A percentile compares a stretch with the other conserved stretches of the same genome.
Evolutionary conservation across 2,797 vertebrate species (phyloP).

Genomic region (Eospalax fontanierii): DNA sequence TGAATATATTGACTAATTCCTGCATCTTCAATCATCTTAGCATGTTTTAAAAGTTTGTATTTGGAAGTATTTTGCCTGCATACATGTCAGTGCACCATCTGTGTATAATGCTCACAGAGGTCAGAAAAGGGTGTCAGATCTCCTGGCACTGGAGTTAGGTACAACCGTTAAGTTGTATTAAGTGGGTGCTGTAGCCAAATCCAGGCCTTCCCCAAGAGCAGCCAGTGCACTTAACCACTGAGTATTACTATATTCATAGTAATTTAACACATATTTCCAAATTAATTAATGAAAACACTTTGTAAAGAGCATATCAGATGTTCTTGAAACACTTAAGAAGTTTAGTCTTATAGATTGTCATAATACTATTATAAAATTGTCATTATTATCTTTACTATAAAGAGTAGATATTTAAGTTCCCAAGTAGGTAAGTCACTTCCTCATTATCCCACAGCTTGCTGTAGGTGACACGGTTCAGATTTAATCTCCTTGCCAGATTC

Average conservation of each 20-base stretch:
- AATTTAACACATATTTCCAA: conserved; percentile 9
- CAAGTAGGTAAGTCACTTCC: background rate
- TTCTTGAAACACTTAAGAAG: background rate
- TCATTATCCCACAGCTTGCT: rapidly evolving
- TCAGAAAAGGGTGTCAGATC: too few species aligned
- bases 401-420: conserved; percentile 2
- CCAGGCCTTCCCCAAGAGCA: too few species aligned
- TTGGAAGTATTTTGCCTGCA: background rate
- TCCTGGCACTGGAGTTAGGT: too few species aligned
- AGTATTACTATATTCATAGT: too few species aligned
- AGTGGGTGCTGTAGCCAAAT: too few species aligned
- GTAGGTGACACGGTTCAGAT: background rate
- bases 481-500: background rate
- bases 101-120: too few species aligned
- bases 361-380: background rate
- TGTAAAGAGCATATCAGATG: background rate
- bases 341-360: background rate
- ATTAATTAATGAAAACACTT: background rate
- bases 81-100: too few species aligned
- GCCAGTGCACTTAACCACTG: too few species aligned
- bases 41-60: background rate
- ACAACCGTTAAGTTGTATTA: too few species aligned
- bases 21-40: background rate
- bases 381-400: background rate
- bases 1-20: background rate